These are phyloP conservation scores for Hyles vespertilio DNA, from an alignment of 1,140 invertebrate species.

Conservation along the genomic window DNA sequence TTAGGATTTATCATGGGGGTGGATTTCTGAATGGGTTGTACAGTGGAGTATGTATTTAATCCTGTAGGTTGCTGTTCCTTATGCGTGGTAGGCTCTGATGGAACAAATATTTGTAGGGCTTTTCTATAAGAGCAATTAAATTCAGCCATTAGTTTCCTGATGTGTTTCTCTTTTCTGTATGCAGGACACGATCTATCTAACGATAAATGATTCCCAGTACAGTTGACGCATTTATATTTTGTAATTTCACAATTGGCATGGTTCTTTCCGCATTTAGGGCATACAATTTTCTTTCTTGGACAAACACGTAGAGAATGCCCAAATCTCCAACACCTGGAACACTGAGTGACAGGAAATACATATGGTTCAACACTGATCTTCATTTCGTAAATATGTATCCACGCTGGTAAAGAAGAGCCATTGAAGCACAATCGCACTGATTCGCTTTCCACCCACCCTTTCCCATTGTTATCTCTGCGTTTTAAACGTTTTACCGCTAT, in stretches of 20 bases:
- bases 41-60: no score
- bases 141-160: slow-evolving; percentile 20
- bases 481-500: no score
- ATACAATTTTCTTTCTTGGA: slow-evolving; percentile 17
- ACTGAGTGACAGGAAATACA: slow-evolving; percentile 25
- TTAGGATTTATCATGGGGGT: background rate
- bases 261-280: slow-evolving; percentile 23
- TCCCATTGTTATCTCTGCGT: background rate
- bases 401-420: slow-evolving; percentile 14
- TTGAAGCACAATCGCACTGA: slow-evolving; percentile 27
- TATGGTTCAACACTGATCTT: slow-evolving; percentile 18
- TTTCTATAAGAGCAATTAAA: slow-evolving; percentile 2
- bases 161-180: slow-evolving; percentile 19
- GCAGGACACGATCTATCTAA: slow-evolving; percentile 15
- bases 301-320: slow-evolving; percentile 17
- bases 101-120: background rate
- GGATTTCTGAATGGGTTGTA: background rate
- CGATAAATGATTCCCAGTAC: slow-evolving; percentile 15
- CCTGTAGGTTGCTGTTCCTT: no score
- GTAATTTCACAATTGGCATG: slow-evolving; percentile 20
- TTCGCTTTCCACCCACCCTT: slow-evolving; percentile 26
- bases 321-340: slow-evolving; percentile 22
- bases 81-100: background rate
- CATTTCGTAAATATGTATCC: slow-evolving; percentile 17
- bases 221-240: slow-evolving; percentile 19